These are phyloP conservation scores for Ophiothrix spiculata DNA, from an alignment of 35 echinoderm and acorn worm genomes.

Conservation along the genomic window DNA sequence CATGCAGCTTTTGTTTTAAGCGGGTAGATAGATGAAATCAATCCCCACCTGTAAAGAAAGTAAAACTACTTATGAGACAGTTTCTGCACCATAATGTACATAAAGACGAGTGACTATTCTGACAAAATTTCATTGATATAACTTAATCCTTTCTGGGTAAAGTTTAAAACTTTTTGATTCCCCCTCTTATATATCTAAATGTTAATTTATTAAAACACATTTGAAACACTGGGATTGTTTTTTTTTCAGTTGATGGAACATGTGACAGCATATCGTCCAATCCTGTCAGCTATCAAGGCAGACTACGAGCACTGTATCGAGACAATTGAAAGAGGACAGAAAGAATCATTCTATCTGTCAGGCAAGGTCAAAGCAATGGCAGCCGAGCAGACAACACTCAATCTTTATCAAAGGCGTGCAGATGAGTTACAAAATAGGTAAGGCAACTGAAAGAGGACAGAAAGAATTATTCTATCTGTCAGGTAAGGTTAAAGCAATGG, in stretches of 20 bases:
- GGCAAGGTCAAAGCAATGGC: slow-evolving; percentile 93
- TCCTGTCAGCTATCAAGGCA: slow-evolving; percentile 80
- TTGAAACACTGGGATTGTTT: not conserved
- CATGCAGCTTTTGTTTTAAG: too few species aligned
- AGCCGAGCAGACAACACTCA: slow-evolving; percentile 88
- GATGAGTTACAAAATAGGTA: slow-evolving; percentile 88
- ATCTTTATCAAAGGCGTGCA: slow-evolving; percentile 74
- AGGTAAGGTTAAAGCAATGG: slow-evolving; percentile 85
- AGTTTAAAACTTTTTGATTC: too few species aligned
- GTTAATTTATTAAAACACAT: not conserved
- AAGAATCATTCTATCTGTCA: slow-evolving; percentile 87
- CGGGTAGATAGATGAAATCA: too few species aligned
- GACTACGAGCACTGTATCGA: slow-evolving; percentile 96
- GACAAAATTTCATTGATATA: too few species aligned
- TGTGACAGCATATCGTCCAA: slow-evolving; percentile 75
- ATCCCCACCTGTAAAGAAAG: too few species aligned
- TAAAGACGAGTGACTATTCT: too few species aligned
- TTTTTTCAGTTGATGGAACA: slow-evolving; percentile 79
- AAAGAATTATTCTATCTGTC: slow-evolving; percentile 84
- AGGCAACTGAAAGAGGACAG: slow-evolving; percentile 72
- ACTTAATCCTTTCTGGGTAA: too few species aligned
- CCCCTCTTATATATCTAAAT: not conserved
- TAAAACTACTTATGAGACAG: too few species aligned
- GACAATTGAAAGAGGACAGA: slow-evolving; percentile 84
- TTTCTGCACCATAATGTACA: too few species aligned